A percentile compares a stretch with the other conserved stretches of the same genome.
Evolutionary conservation across 1,140 invertebrate species (phyloP).

Genomic region (Heliconius nattereri): DNA sequence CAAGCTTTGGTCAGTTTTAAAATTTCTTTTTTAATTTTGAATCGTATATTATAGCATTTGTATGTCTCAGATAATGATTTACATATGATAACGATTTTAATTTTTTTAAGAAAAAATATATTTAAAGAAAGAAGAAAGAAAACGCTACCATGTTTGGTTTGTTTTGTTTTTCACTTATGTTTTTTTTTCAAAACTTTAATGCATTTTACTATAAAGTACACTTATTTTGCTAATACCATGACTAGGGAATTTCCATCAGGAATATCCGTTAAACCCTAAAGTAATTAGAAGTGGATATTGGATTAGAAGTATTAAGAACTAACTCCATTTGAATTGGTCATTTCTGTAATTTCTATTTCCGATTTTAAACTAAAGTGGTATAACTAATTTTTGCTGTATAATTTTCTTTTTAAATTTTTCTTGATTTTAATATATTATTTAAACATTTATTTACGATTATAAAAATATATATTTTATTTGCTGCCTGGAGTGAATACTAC

Average conservation of each 20-base stretch:
- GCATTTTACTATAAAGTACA: too few relatives aligned
- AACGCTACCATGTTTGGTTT: too few relatives aligned
- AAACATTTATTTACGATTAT: too few relatives aligned
- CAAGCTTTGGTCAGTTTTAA: background rate
- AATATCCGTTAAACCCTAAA: slow-evolving; percentile 6
- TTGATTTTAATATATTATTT: background rate
- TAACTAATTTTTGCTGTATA: background rate
- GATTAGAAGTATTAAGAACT: background rate
- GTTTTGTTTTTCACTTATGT: too few relatives aligned
- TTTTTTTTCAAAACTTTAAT: too few relatives aligned
- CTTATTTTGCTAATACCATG: background rate
- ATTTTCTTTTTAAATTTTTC: background rate
- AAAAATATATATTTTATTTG: too few relatives aligned
- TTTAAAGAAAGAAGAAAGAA: too few relatives aligned
- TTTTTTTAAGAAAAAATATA: too few relatives aligned
- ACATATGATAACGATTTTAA: too few relatives aligned
- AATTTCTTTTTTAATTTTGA: background rate
- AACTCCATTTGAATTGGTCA: background rate
- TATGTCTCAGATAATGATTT: too few relatives aligned
- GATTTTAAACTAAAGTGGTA: background rate
- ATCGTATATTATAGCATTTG: background rate
- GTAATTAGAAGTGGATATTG: slow-evolving; percentile 9
- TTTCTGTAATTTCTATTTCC: background rate
- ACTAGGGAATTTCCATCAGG: background rate
- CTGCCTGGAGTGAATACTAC: too few relatives aligned